Base-by-base conservation (phyloP, 2,113 vertebrate genomes). In the Gorsachius goisagi region DNA sequence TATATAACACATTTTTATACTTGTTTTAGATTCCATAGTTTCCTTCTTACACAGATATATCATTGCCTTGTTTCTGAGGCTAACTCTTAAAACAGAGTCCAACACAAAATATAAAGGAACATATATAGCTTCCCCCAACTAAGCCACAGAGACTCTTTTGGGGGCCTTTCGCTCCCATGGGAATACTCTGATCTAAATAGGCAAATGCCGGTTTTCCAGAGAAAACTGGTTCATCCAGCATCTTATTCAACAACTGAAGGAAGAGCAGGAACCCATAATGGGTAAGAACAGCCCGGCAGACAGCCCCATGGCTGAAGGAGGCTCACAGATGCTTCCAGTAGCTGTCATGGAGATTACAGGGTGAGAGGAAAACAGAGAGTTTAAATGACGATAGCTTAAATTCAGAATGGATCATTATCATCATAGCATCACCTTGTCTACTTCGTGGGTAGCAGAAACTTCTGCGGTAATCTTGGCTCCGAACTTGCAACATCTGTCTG, bases 251-350 rank as follows among this genome's bases (percentile, higher is more conserved):
- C 6, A 4, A 21, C 23, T 12, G 33, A 84, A 64, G 39, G 41
- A 67, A 74, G 14, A 87, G 15, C 15, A 44, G 41, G 41, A 44
- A 44, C 41, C 41, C 41, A 28, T 39, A 58, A 74, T 16, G 15
- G 11, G 12, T 27, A 71, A 15, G 9, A 94, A 58, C 7, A 68
- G 55, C 20, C 22, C 50, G 19, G 19, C n/a, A 85, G 17, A 58
- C 0, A 45, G 56, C 17, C 41, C 47, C 44, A 28, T 3, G 9
- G 32, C 37, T 0, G 0, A 85, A 69, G 19, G 15, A 71, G 28
- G 5, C 45, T 41, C 15, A 33, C 12, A 45, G 30, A 55, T 59
- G 8, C 18, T 82, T 53, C 47, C 18, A 68, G 71, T 3, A 59
- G 37, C 44, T 63, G 14, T 33, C 39, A 79, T 63, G 53, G 15